Evolutionary conservation across 2,888 invertebrate species (phyloP), one percentile per base, ranked within the genome.

Genomic region (Cancer borealis): DNA sequence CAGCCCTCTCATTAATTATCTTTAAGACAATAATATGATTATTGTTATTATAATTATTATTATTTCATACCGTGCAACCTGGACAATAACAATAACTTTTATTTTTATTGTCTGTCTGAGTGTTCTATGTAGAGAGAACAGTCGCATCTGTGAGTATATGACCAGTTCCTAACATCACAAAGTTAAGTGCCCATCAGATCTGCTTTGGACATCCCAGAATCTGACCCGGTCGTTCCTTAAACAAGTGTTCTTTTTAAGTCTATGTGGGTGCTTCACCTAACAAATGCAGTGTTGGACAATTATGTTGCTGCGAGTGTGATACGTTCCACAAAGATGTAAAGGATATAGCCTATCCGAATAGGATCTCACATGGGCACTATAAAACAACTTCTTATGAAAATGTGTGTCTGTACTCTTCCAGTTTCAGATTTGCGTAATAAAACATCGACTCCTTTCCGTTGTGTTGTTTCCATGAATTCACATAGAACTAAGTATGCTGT

Each of bases 361-460:
- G 94, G 94, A 94, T 94, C 94, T 94, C 94, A 90, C 79, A 94
- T 94, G 94, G 94, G 94, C 94, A 94, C 94, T 94, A 94, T 94
- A 94, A 94, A 90, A 84, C 92, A 92, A 92, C 94, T 94, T 94
- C 94, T 92, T 94, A 94, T 92, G 94, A 92, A 90, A 94, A 94
- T 94, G 94, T 94, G 92, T 94, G 95, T 95, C 91, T 95, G 93
- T 95, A 92, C 95, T 95, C 95, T 93, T 95, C 95, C 93, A 95
- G 91, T 95, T 95, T 93, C 93, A 95, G 91, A 95, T 95, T 95
- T 95, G 93, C 95, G 95, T 95, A 95, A 95, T 95, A 95, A 95
- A 95, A 95, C 92, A 95, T 95, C 92, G 93, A 95, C 93, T 95
- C 95, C 92, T 92, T 92, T 90, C 92, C 88, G 88, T 73, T 87